Evolutionary conservation across 2,888 invertebrate species (phyloP), one percentile per base, ranked within the genome.

Genomic region (Archips crataeganus): DNA sequence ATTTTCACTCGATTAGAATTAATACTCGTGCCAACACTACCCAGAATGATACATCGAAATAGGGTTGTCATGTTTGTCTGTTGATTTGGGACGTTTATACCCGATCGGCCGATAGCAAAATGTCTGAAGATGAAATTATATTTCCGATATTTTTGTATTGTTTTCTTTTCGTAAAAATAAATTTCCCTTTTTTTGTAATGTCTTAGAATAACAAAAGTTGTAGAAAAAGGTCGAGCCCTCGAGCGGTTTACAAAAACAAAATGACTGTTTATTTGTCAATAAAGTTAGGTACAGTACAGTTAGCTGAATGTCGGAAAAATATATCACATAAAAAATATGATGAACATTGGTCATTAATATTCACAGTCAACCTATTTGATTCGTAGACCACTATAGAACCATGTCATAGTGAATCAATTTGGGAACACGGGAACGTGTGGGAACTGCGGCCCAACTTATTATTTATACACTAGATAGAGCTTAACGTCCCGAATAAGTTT

Each of bases 31-130:
- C 2, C 65, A 64, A 32, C 74, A 34, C 34, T 70, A 42, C 36
- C 51, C 45, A 11, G 65, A 70, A 74, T 74, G 74, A 74, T 74
- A 74, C 74, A 74, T 74, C 70, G 69, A 65, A 73, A 74, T 74
- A 70, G 65, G 74, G 74, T 74, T 74, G 74, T 74, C 74, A 74
- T 74, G 70, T 74, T 70, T 70, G 65, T 70, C 70, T 74, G 74
- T 74, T 74, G 74, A 74, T 74, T 74, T 61, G 74, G 74, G 74
- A 45, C 65, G 74, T 65, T 74, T 74, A 74, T 69, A 70, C 74
- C 74, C 70, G 69, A 74, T 74, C 63, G 69, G 51, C 69, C 74
- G 74, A 74, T 74, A 74, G 34, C 64, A 51, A 74, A 73, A 73
- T 69, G 73, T 74, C 72, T 63, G 49, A 36, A 73, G 63, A 69